A percentile compares a stretch with the other conserved stretches of the same genome.
These are phyloP conservation scores for Pipistrellus pygmaeus DNA, from an alignment of 2,797 vertebrate species.

Conservation along the genomic window DNA sequence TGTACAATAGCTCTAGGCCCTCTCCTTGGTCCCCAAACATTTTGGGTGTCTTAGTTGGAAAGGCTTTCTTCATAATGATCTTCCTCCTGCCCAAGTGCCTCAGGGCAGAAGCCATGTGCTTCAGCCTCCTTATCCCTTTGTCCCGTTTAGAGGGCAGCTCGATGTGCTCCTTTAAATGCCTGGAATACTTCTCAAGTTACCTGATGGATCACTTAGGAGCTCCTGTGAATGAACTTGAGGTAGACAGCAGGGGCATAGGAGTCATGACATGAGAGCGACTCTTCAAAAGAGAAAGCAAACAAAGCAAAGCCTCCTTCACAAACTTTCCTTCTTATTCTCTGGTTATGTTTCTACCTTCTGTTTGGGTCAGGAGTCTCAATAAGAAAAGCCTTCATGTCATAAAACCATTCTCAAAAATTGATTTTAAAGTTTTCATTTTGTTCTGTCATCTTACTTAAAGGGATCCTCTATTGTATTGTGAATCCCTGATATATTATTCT, in stretches of 20 bases:
- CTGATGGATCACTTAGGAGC: neutral
- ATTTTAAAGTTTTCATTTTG: neutral
- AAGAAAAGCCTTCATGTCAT: neutral
- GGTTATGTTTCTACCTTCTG: neutral
- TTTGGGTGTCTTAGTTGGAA: neutral
- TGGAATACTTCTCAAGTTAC: neutral
- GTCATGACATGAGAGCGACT: too few species aligned
- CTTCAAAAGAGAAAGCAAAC: neutral
- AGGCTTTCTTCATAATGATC: neutral
- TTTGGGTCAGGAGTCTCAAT: neutral
- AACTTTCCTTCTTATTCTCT: neutral
- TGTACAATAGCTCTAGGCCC: neutral
- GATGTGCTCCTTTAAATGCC: neutral
- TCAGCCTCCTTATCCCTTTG: neutral
- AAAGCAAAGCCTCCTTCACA: neutral
- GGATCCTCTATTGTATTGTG: neutral
- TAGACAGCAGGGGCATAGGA: rapidly evolving
- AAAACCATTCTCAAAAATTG: neutral
- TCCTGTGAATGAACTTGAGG: neutral
- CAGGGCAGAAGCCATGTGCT: neutral
- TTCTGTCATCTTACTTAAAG: neutral
- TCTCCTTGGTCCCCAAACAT: neutral
- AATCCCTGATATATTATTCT: neutral
- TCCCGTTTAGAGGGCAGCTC: neutral
- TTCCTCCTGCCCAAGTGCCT: neutral